Percentiles rank a stretch among this genome's conserved stretches.
Evolutionary conservation across 2,113 vertebrate genomes (phyloP).

Genomic region (Aldabrachelys gigantea): DNA sequence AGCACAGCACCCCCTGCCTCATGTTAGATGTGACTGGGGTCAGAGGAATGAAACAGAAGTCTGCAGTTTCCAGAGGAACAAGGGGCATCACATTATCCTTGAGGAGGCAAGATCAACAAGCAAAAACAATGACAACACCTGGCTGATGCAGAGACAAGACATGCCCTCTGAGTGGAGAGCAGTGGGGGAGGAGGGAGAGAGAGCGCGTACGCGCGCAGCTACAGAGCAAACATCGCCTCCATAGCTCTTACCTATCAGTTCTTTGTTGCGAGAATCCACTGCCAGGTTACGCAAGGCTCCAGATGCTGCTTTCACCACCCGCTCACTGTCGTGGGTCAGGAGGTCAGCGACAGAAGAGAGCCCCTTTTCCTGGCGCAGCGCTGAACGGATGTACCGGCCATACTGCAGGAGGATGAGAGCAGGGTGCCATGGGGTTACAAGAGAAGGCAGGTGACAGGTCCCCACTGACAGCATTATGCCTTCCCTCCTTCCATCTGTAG

Average conservation of each 20-base stretch:
- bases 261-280: constrained; percentile 90
- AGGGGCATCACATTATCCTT: neutral
- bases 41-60: neutral
- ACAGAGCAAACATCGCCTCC: accelerated
- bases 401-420: constrained; percentile 77
- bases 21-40: neutral
- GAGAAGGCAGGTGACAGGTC: neutral
- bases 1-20: neutral
- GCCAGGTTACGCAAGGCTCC: constrained; percentile 95
- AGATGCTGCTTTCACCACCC: constrained; percentile 93
- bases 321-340: constrained; percentile 87
- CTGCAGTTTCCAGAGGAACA: neutral
- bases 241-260: constrained; percentile 87
- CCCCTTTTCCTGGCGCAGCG: constrained; percentile 91
- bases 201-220: neutral
- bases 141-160: neutral
- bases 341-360: constrained; percentile 91
- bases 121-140: neutral
- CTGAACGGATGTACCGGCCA: constrained; percentile 89
- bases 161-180: neutral
- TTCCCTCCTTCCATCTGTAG: neutral
- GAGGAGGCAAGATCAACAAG: neutral
- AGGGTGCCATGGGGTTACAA: accelerated
- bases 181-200: too few species aligned
- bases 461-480: neutral